phyloP scores from a whole-genome alignment of 1,140 invertebrate genomes.

The Caligus rogercresseyi region DNA sequence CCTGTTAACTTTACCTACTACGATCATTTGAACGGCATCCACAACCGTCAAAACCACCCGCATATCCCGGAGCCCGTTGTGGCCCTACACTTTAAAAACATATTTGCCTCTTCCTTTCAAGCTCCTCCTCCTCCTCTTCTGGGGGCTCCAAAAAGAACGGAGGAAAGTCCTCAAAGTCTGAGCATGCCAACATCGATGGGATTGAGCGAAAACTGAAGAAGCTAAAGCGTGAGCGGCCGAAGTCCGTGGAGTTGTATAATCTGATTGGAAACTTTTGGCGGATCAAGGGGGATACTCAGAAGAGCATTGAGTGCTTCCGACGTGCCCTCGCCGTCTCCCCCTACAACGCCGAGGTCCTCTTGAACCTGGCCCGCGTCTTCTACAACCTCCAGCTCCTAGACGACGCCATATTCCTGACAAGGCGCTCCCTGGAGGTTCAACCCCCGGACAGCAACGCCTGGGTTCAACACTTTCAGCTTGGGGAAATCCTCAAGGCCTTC shows the following conservation, averaged over 20 bases:
- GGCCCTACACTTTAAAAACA: conserved; percentile 42
- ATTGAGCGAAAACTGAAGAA: conserved; percentile 56
- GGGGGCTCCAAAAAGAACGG: conserved; percentile 47
- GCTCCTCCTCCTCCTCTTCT: neutral
- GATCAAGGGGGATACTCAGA: conserved; percentile 29
- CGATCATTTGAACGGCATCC: conserved; percentile 62
- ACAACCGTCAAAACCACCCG: conserved; percentile 47
- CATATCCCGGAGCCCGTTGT: conserved; percentile 47
- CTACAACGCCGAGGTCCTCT: conserved; percentile 59
- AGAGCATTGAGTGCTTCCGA: conserved; percentile 69
- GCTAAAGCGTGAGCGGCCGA: conserved; percentile 65
- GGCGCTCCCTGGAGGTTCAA: conserved; percentile 49
- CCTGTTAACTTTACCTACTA: conserved; percentile 70
- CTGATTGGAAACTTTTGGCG: conserved; percentile 65
- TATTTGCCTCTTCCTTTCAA: neutral
- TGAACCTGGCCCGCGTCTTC: conserved; percentile 62
- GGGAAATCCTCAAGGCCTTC: conserved; percentile 43
- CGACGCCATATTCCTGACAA: conserved; percentile 65
- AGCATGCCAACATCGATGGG: conserved; percentile 59
- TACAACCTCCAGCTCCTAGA: conserved; percentile 68
- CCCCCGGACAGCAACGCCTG: conserved; percentile 62
- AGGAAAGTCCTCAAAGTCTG: conserved; percentile 45
- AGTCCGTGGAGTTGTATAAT: conserved; percentile 64
- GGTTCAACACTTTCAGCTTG: conserved; percentile 54
- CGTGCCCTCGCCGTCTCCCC: conserved; percentile 61